These are phyloP conservation scores for Macroramphosus scolopax DNA, from an alignment of 2,797 vertebrate species.

Conservation along the genomic window DNA sequence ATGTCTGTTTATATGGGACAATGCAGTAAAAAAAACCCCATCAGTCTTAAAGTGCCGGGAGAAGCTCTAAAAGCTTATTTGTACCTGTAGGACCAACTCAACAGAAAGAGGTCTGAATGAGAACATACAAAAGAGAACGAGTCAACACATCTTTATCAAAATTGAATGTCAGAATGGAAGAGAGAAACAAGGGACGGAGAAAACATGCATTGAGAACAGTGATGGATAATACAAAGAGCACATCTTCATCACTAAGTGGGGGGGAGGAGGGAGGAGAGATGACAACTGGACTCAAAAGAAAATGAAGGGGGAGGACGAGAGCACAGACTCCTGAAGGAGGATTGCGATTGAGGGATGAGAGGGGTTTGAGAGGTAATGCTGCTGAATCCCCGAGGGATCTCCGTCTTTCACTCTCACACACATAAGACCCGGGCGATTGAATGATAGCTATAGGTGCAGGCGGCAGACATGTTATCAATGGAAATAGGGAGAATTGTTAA, in stretches of 20 bases:
- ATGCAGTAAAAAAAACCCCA: not conserved
- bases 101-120: too few species aligned
- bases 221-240: conserved; percentile 11
- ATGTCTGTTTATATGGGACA: not conserved
- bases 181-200: not conserved
- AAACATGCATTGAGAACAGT: not conserved
- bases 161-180: not conserved
- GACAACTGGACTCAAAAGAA: conserved; percentile 35
- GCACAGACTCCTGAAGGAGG: conserved; percentile 19
- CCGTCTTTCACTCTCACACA: not conserved
- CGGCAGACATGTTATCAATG: too few species aligned
- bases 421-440: too few species aligned
- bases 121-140: too few species aligned
- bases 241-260: conserved; percentile 29
- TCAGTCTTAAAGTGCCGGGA: not conserved
- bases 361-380: conserved; percentile 35
- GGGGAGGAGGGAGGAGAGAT: conserved; percentile 17
- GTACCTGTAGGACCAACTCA: not conserved
- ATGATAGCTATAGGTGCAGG: too few species aligned
- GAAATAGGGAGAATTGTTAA: too few species aligned
- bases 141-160: not conserved
- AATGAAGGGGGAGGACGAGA: conserved; percentile 25
- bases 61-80: not conserved
- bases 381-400: conserved; percentile 24
- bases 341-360: conserved; percentile 45